phyloP scores from a whole-genome alignment of 1,140 invertebrate genomes.

The Drosophila tropicalis region DNA sequence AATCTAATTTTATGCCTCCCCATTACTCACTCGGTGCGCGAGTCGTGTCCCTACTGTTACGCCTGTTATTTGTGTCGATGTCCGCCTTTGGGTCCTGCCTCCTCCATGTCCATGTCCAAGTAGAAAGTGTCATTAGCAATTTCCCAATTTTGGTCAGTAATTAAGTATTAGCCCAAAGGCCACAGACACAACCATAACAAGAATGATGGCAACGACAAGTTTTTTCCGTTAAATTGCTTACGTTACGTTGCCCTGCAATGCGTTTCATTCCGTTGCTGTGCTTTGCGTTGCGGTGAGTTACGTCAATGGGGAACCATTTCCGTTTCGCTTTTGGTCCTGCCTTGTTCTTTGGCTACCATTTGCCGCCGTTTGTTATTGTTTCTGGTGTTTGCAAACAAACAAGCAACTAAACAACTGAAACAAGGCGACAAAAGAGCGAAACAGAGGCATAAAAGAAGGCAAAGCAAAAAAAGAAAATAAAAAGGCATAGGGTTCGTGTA shows the following conservation, averaged over 20 bases:
- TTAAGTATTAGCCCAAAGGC: conserved; percentile 41
- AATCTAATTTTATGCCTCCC: not conserved
- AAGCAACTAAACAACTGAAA: conserved; percentile 37
- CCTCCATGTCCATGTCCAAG: not conserved
- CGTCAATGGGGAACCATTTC: conserved; percentile 36
- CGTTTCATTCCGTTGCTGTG: conserved; percentile 21
- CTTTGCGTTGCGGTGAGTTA: conserved; percentile 32
- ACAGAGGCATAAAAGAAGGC: not conserved
- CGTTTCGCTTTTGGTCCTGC: conserved; percentile 1
- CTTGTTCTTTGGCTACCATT: conserved; percentile 46
- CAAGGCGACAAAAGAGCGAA: conserved; percentile 13
- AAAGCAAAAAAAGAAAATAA: not conserved
- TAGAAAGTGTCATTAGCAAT: conserved; percentile 43
- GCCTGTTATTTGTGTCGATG: not conserved
- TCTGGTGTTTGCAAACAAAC: conserved; percentile 42
- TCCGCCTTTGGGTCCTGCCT: not conserved
- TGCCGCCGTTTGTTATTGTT: conserved; percentile 55
- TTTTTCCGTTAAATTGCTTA: conserved; percentile 9
- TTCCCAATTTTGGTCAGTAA: conserved; percentile 32
- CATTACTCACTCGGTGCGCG: not conserved
- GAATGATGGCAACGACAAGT: too few species aligned
- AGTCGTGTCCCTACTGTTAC: not conserved
- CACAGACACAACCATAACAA: conserved; percentile 38
- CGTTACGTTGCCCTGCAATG: conserved; percentile 29
- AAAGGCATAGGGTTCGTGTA: not conserved